Conservation (phyloP, 2,113 vertebrate genomes). For the Pristiophorus japonicus region DNA sequence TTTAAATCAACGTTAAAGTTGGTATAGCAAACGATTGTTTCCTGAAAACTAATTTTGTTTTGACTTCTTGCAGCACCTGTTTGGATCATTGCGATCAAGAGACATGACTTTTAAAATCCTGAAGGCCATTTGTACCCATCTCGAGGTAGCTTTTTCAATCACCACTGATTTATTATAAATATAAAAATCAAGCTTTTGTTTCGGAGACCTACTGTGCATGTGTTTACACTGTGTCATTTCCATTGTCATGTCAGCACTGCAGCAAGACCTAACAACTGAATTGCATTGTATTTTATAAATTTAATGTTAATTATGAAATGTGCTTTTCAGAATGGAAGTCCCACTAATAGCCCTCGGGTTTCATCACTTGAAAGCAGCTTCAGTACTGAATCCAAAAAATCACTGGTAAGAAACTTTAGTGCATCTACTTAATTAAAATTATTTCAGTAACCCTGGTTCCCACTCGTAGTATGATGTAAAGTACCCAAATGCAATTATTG, state of each 20-base stretch:
- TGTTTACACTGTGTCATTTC: not conserved
- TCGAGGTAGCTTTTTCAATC: conserved; percentile 53
- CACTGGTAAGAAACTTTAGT: conserved; percentile 50
- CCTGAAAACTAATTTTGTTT: not conserved
- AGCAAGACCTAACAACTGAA: not conserved
- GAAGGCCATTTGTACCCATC: conserved; percentile 58
- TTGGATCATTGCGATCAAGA: conserved; percentile 66
- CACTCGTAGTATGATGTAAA: not conserved
- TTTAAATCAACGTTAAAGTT: not conserved
- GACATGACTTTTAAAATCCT: conserved; percentile 70
- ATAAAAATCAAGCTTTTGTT: not conserved
- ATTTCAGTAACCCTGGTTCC: not conserved
- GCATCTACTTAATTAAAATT: not conserved
- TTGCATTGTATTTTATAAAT: not conserved
- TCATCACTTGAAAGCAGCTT: conserved; percentile 52
- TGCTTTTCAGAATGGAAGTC: conserved; percentile 51
- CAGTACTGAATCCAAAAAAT: conserved; percentile 48
- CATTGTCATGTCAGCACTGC: no score
- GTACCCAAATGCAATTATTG: not conserved
- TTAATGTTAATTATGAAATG: not conserved
- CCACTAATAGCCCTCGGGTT: conserved; percentile 53
- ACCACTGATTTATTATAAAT: no score
- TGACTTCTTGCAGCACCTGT: conserved; percentile 58
- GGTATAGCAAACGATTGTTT: not conserved
- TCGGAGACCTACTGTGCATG: not conserved